These are phyloP conservation scores for Syngnathus floridae DNA, from an alignment of 2,113 vertebrate species.

Conservation along the genomic window DNA sequence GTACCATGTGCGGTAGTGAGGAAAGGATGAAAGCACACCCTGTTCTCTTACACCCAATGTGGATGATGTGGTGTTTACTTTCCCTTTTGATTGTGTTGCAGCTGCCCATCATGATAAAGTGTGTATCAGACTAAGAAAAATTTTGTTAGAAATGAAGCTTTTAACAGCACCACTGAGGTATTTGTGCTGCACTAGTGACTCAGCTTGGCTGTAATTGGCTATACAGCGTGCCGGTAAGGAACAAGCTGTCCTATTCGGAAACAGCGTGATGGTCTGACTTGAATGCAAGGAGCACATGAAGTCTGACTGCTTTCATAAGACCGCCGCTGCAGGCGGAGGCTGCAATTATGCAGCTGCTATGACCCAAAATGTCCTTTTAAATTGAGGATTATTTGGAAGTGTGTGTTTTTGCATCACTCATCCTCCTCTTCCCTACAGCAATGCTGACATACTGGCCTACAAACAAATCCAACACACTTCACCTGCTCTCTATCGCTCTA, in stretches of 20 bases:
- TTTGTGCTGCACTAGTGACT: background rate
- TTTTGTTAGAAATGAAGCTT: background rate
- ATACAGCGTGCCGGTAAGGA: conserved; percentile 2
- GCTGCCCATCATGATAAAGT: background rate
- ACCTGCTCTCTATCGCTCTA: conserved; percentile 14
- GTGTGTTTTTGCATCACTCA: background rate
- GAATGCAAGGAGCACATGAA: conserved; percentile 15
- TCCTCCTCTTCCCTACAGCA: conserved; percentile 21
- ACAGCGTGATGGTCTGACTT: background rate
- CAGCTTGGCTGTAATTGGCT: conserved; percentile 4
- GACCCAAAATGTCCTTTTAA: background rate
- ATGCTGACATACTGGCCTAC: conserved; percentile 65
- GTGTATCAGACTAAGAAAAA: background rate
- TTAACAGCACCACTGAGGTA: background rate
- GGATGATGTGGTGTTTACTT: background rate
- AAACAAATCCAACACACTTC: conserved; percentile 33
- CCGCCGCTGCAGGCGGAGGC: conserved; percentile 12
- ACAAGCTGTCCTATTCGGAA: conserved; percentile 36
- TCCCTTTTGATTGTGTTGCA: background rate
- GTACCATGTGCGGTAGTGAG: background rate
- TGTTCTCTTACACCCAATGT: conserved; percentile 10
- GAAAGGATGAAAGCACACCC: conserved; percentile 15
- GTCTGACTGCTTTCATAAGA: conserved; percentile 32
- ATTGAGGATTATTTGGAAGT: background rate
- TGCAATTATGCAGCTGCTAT: background rate